Percentiles rank a stretch among this genome's conserved stretches.
These are phyloP conservation scores for Aythya baeri DNA, from an alignment of 2,113 vertebrate genomes.

Conservation along the genomic window DNA sequence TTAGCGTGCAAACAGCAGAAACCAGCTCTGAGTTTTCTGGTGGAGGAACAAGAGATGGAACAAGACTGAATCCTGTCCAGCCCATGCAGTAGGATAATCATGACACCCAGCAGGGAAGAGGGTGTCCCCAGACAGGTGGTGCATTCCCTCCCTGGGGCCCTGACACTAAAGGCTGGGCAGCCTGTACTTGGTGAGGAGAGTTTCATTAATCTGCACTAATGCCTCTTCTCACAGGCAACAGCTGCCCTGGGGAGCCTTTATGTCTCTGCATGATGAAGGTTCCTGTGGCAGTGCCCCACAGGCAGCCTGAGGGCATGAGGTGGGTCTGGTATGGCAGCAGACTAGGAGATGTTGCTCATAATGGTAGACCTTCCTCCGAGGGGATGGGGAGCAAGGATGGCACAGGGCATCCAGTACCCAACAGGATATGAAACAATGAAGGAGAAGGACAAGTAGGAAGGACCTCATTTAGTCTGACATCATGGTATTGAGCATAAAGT, in stretches of 20 bases:
- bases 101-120: not conserved
- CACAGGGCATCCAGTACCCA: not conserved
- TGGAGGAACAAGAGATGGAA: not conserved
- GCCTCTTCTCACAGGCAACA: not conserved
- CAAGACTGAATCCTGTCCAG: not conserved
- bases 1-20: not conserved
- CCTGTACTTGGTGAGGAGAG: not conserved
- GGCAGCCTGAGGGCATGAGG: not conserved
- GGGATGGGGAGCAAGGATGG: not conserved
- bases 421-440: not conserved
- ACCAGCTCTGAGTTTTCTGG: not conserved
- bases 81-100: not conserved
- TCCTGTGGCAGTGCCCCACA: not conserved
- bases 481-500: not conserved
- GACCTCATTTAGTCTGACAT: not conserved
- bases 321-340: accelerated
- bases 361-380: not conserved
- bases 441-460: not conserved
- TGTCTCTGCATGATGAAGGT: not conserved
- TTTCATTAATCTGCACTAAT: accelerated
- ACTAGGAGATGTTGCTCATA: not conserved
- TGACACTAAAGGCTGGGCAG: not conserved
- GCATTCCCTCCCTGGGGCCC: accelerated
- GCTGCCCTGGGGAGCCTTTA: not conserved
- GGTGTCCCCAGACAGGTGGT: no score